A percentile compares a stretch with the other conserved stretches of the same genome.
Evolutionary conservation across 2,888 invertebrate genomes (phyloP).

Genomic region (Pharmacophagus antenor): DNA sequence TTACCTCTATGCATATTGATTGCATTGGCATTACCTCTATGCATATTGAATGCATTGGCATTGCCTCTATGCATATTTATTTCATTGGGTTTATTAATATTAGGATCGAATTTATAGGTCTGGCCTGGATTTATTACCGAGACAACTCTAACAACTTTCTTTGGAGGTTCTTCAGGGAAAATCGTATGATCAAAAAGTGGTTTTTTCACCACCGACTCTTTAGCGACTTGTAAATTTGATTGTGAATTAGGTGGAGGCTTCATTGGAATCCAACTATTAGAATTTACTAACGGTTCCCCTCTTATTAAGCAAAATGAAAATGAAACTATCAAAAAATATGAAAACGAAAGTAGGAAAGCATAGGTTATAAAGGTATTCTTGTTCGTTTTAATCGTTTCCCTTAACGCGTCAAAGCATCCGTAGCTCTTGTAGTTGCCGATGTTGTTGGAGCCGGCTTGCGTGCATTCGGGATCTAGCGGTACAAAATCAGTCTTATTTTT

Average conservation of each 20-base stretch:
- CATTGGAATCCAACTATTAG: constrained; percentile 33
- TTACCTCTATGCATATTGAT: too few species aligned
- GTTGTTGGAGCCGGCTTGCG: constrained; percentile 38
- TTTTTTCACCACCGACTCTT: constrained; percentile 37
- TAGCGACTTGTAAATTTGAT: constrained; percentile 40
- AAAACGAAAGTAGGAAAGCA: constrained; percentile 42
- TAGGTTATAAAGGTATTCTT: constrained; percentile 55
- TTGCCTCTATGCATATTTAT: constrained; percentile 36
- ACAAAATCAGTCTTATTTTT: constrained; percentile 46
- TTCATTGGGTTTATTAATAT: constrained; percentile 37
- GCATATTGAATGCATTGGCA: constrained; percentile 2
- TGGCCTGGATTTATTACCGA: constrained; percentile 63
- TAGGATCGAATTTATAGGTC: constrained; percentile 54
- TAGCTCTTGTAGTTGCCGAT: constrained; percentile 43
- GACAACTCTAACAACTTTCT: constrained; percentile 61
- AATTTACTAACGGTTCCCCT: constrained; percentile 51
- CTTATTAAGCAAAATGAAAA: constrained; percentile 63
- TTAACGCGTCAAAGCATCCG: constrained; percentile 58
- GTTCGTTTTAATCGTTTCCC: constrained; percentile 47
- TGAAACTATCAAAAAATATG: constrained; percentile 49
- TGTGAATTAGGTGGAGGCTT: constrained; percentile 44
- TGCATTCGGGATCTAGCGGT: constrained; percentile 54
- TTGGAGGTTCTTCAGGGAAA: constrained; percentile 59
- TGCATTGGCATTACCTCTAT: too few species aligned
- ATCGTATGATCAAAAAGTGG: constrained; percentile 54